phyloP scores from a whole-genome alignment of 2,888 invertebrate species.

The Trichogramma dendrolimi region DNA sequence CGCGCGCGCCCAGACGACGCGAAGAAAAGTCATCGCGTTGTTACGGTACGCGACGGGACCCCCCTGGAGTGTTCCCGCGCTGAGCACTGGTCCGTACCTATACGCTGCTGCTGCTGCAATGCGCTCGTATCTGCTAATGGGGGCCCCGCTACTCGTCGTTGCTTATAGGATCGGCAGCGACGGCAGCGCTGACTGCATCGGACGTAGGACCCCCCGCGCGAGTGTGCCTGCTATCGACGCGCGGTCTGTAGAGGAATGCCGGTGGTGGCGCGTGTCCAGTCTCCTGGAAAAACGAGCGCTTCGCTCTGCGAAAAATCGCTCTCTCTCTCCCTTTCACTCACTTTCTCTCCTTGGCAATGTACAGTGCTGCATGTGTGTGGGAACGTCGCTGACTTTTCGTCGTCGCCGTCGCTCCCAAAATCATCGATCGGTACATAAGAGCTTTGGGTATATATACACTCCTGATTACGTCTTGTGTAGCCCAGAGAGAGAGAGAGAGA shows the following conservation, averaged over 20 bases:
- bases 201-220: constrained; percentile 5
- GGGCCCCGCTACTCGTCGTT: constrained; percentile 26
- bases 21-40: too few relatives aligned
- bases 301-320: too few relatives aligned
- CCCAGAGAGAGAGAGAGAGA: too few relatives aligned
- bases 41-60: constrained; percentile 34
- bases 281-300: constrained; percentile 45
- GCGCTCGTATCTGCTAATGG: constrained; percentile 30
- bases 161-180: constrained; percentile 35
- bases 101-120: constrained; percentile 29
- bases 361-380: constrained; percentile 16
- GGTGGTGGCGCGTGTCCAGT: constrained; percentile 38
- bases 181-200: not conserved
- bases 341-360: not conserved
- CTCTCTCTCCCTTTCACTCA: too few relatives aligned
- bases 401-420: not conserved
- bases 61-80: constrained; percentile 50
- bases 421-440: too few relatives aligned
- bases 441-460: too few relatives aligned
- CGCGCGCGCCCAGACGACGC: too few relatives aligned
- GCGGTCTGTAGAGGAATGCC: not conserved
- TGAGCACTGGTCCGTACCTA: constrained; percentile 49
- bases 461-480: too few relatives aligned
- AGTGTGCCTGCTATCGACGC: not conserved
- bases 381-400: constrained; percentile 9